phyloP scores from a whole-genome alignment of 2,797 vertebrate species.

The Esox masquinongy region DNA sequence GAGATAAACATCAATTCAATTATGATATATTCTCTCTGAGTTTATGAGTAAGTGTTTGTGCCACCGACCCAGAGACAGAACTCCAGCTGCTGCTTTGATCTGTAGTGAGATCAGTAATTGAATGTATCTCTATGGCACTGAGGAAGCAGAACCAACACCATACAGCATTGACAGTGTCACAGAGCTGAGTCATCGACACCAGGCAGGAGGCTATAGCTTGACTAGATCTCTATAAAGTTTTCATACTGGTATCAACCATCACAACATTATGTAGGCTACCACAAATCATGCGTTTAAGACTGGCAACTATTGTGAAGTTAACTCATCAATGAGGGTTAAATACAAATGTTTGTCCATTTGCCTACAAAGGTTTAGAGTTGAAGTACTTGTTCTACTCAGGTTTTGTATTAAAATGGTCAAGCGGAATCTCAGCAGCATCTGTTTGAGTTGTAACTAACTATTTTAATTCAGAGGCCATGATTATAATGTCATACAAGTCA shows the following conservation, averaged over 20 bases:
- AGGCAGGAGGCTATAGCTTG: constrained; percentile 23
- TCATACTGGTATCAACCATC: not conserved
- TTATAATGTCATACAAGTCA: constrained; percentile 17
- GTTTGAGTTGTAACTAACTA: not conserved
- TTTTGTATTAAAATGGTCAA: not conserved
- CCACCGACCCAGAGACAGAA: not conserved
- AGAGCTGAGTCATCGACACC: constrained; percentile 44
- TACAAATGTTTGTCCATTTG: not conserved
- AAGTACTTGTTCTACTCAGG: not conserved
- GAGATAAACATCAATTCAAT: not conserved
- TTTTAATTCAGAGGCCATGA: constrained; percentile 16
- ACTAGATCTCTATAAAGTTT: not conserved
- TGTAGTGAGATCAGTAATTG: not conserved
- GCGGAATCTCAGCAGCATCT: not conserved
- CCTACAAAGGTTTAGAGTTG: not conserved
- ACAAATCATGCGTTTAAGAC: not conserved
- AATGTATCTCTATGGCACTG: constrained; percentile 3
- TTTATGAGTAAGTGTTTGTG: not conserved
- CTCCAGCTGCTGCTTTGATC: constrained; percentile 2
- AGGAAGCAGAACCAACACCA: constrained; percentile 25
- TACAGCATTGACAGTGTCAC: constrained; percentile 39
- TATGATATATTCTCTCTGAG: not conserved
- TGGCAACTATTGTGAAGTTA: not conserved
- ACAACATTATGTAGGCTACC: not conserved
- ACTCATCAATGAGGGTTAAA: not conserved